phyloP scores from a whole-genome alignment of 30 jellyfish, hydroid and myxozoan genomes.

The Sanderia malayensis region DNA sequence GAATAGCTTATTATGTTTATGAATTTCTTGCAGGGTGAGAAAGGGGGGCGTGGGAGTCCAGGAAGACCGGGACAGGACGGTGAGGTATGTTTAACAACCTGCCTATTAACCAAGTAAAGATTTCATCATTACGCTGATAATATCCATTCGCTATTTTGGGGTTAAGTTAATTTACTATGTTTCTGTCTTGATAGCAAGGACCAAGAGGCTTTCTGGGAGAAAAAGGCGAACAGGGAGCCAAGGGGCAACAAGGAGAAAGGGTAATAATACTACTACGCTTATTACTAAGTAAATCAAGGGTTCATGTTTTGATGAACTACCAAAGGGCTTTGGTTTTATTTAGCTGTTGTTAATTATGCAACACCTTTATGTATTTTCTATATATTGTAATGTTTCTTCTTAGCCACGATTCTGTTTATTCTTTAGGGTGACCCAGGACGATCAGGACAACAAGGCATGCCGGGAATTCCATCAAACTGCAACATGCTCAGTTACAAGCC shows the following conservation, averaged over 20 bases:
- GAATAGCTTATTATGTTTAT: not conserved
- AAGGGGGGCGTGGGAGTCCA: slow-evolving; percentile 62
- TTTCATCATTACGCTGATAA: not conserved
- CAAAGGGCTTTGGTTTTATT: not conserved
- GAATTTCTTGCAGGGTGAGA: slow-evolving; percentile 44
- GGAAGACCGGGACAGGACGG: slow-evolving; percentile 75
- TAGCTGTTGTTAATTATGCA: not conserved
- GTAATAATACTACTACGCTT: not conserved
- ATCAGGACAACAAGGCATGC: slow-evolving; percentile 53
- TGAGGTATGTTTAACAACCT: no score
- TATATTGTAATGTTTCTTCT: not conserved
- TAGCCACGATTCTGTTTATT: not conserved
- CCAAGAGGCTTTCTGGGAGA: slow-evolving; percentile 32
- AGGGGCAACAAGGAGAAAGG: slow-evolving; percentile 31
- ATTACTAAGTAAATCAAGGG: not conserved
- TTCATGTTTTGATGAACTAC: not conserved
- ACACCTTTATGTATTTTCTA: not conserved
- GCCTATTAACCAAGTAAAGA: no score
- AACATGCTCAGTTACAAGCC: slow-evolving; percentile 1
- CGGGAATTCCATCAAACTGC: slow-evolving; percentile 55
- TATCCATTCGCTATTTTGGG: not conserved
- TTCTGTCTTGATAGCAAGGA: slow-evolving; percentile 22
- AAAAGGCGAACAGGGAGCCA: slow-evolving; percentile 26
- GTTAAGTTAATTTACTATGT: not conserved
- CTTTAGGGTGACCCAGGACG: slow-evolving; percentile 55